Base-by-base conservation (phyloP, 2,888 invertebrate species). In the Ischnus inquisitorius region DNA sequence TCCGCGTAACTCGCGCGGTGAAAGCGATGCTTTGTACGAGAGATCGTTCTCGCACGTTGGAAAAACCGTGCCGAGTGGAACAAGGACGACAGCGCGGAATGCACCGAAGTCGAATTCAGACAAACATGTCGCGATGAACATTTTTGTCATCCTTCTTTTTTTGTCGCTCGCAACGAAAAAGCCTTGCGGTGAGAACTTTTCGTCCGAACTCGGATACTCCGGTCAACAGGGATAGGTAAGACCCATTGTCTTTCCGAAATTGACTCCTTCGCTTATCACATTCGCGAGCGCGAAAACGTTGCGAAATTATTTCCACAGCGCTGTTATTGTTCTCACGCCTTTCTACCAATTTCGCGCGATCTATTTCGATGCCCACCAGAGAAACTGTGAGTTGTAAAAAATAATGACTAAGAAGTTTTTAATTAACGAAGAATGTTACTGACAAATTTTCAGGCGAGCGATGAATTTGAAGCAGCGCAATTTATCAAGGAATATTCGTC, bases 1-100 rank as follows among this genome's bases (percentile, higher is more conserved):
- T 19, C 22, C 16, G 46, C 68, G 5, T 43, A 57, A 62, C 28
- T 76, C 54, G 10, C 54, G 65, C 22, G 64, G 76, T 60, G 81
- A 82, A 77, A 82, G 76, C 76, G 46, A 34, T 25, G 46, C 16
- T 78, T 60, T 54, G 22, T 16, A 14, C 54, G 25, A 34, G 41
- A 60, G 64, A 76, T 54, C 41, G 77, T 67, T 54, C 34, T n/a
- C 64, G 25, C 22, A n/a, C 65, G 68, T 80, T 68, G 60, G 60
- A 19, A 64, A 71, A 68, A 69, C 51, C 34, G 12, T 51, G 34
- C 14, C 51, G 28, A 28, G 12, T 8, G 19, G 54, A 48, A 34
- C 34, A 22, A 3, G 28, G 51, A 19, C 28, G 39, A 65, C 25
- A 41, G 28, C 34, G 28, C 25, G 64, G 68, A 64, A 62, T 34